Base-by-base conservation (phyloP, 2,797 vertebrate species). In the Sebastes cheni region DNA sequence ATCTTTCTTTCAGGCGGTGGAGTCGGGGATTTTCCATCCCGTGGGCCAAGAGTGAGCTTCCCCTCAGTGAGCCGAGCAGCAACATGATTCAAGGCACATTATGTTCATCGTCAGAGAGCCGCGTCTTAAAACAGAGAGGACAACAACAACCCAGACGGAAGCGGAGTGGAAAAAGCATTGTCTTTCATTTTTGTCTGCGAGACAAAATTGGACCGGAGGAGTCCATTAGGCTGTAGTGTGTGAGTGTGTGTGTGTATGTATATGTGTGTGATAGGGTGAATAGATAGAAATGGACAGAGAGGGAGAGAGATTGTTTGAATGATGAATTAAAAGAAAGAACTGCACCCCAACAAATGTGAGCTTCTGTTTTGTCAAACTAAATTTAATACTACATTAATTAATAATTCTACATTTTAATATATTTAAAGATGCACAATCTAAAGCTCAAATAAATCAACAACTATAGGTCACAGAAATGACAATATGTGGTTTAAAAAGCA, bases 1-100 rank as follows among this genome's bases (percentile, higher is more conserved):
- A 13, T 74, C 74, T 27, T 69, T 80, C 85, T 92, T 85, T 86
- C 84, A 78, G 84, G 75, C 80, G 12, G 52, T 25, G 66, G 80
- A 83, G 83, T 80, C 72, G 81, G 88, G 89, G 89, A 88, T 92
- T 90, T 92, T 91, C 89, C 77, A 80, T 61, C 90, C 89, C 36
- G 55, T 68, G 86, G 88, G 91, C 83, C 84, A 88, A 88, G 75
- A 87, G 85, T 13, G 85, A 92, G 80, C 58, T 83, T 91, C 85
- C 89, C 89, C 82, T 80, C 78, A 58, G 84, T 67, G 65, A 86
- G 86, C 78, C 54, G 81, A 86, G 90, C 84, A 75, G 85, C 79
- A 90, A 75, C 82, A 86, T 20, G 69, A 83, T 82, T 90, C 83
- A 68, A 84, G 80, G 88, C 82, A 72, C 83, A 86, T 90, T 89